phyloP scores from a whole-genome alignment of 2,113 vertebrate genomes.

The Chloebia gouldiae region DNA sequence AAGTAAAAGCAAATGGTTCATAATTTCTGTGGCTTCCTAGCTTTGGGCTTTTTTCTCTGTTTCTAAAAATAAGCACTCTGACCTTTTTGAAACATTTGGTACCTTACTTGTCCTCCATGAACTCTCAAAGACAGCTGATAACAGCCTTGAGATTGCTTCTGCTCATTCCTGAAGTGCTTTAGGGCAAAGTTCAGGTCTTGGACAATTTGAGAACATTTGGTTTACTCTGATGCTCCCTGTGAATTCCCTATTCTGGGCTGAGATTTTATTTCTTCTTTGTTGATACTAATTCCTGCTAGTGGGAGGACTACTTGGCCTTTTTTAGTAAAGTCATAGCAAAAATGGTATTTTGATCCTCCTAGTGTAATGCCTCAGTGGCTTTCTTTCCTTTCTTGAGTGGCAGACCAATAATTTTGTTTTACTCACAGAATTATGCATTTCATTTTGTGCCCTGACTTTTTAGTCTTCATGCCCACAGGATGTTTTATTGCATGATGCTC shows the following conservation, averaged over 20 bases:
- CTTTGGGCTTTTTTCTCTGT: background rate
- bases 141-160: background rate
- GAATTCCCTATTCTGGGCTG: background rate
- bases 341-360: background rate
- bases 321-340: background rate
- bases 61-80: background rate
- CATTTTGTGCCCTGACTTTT: background rate
- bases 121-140: background rate
- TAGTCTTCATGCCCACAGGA: background rate
- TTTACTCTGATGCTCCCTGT: background rate
- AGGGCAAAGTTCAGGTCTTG: background rate
- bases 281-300: background rate
- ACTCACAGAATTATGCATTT: background rate
- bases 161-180: conserved; percentile 9
- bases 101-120: background rate
- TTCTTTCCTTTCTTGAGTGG: background rate
- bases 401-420: background rate
- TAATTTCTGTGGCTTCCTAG: background rate
- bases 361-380: background rate
- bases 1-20: background rate
- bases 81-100: background rate
- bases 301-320: background rate
- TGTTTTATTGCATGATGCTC: background rate
- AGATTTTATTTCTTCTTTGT: background rate
- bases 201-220: background rate